A percentile compares a stretch with the other conserved stretches of the same genome.
Conservation (phyloP, 64 coral and sea anemone genomes). For the Catalaphyllia jardinei region DNA sequence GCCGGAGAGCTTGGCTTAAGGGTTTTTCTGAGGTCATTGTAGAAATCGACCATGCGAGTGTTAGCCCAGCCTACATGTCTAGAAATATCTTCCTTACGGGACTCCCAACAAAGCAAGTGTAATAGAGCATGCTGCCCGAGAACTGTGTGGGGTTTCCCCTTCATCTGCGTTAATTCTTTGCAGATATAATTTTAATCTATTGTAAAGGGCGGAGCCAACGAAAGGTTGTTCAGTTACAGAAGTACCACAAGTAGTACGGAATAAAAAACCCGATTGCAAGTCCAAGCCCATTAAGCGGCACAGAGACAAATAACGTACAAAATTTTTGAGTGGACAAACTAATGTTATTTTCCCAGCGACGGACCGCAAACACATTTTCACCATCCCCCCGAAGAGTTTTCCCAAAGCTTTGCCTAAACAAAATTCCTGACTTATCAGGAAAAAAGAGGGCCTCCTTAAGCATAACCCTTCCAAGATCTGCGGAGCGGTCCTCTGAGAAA, state of each 20-base stretch:
- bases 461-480: slow-evolving; percentile 32
- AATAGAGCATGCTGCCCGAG: no score
- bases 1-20: no score
- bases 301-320: no score
- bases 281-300: no score
- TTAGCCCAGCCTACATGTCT: slow-evolving; percentile 45
- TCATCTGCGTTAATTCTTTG: neutral
- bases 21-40: no score
- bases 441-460: slow-evolving; percentile 19
- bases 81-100: slow-evolving; percentile 26
- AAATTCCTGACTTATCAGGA: slow-evolving; percentile 6
- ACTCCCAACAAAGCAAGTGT: neutral
- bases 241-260: no score
- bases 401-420: slow-evolving; percentile 44
- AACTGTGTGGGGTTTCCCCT: slow-evolving; percentile 35
- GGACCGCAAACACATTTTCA: slow-evolving; percentile 21
- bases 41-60: no score
- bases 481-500: slow-evolving; percentile 5
- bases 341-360: slow-evolving; percentile 7
- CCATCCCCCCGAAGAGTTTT: slow-evolving; percentile 36
- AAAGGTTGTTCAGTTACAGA: no score
- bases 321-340: slow-evolving; percentile 25
- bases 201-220: no score
- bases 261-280: no score
- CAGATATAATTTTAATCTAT: slow-evolving; percentile 23